A percentile compares a stretch with the other conserved stretches of the same genome.
Conservation (phyloP, 2,113 vertebrate genomes). For the Cyprinodon tularosa region DNA sequence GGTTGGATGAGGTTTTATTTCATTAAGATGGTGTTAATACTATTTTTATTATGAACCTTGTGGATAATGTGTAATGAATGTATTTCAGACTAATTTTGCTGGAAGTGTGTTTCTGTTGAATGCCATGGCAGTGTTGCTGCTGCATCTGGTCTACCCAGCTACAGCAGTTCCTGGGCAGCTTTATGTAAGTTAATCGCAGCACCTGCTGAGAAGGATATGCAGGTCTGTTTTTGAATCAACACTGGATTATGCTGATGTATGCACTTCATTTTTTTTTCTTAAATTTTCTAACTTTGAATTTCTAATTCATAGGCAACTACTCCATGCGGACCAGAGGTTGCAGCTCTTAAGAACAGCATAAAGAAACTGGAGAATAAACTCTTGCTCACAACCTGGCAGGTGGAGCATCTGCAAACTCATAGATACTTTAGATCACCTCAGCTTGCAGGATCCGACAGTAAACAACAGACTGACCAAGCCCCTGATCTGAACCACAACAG, state of each 20-base stretch:
- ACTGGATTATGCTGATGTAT: not conserved
- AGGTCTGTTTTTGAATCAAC: not conserved
- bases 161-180: slow-evolving; percentile 58
- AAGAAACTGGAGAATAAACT: slow-evolving; percentile 80
- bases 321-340: slow-evolving; percentile 77
- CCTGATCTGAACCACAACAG: slow-evolving; percentile 48
- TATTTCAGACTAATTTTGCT: slow-evolving; percentile 35
- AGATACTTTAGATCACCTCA: slow-evolving; percentile 67
- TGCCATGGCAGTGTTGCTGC: slow-evolving; percentile 61
- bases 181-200: slow-evolving; percentile 70
- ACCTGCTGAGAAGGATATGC: not conserved
- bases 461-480: slow-evolving; percentile 30
- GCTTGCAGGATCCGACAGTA: not conserved
- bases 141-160: slow-evolving; percentile 67
- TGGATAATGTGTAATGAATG: not conserved
- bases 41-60: not conserved
- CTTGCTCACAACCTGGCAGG: slow-evolving; percentile 78
- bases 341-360: slow-evolving; percentile 79
- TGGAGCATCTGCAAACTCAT: slow-evolving; percentile 81
- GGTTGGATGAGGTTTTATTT: not conserved
- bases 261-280: not conserved
- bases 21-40: not conserved
- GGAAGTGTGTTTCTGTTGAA: not conserved
- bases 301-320: slow-evolving; percentile 46
- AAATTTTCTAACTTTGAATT: slow-evolving; percentile 1